Conservation (phyloP, 2,113 vertebrate species). For the Stegostoma tigrinum region DNA sequence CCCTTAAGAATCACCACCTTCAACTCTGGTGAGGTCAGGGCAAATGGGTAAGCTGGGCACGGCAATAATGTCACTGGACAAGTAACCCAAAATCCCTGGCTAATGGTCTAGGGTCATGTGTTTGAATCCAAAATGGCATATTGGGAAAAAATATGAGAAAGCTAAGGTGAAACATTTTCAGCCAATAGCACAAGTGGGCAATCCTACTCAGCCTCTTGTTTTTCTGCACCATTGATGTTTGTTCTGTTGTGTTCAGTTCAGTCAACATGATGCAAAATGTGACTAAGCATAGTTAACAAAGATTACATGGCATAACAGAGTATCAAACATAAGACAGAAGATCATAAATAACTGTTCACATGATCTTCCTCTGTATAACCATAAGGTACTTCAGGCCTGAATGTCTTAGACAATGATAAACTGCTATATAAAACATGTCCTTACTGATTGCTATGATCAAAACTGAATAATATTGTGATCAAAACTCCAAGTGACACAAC, state of each 20-base stretch:
- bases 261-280: background rate
- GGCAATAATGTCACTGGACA: too few species aligned
- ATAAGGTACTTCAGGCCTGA: too few species aligned
- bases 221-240: background rate
- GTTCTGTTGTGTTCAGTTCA: background rate
- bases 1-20: background rate
- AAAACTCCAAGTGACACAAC: background rate
- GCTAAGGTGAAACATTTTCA: background rate
- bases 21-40: background rate
- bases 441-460: background rate
- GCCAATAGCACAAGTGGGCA: background rate
- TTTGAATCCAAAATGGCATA: too few species aligned
- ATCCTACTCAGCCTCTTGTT: background rate
- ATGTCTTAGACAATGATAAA: background rate
- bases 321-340: background rate
- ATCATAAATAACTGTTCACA: background rate
- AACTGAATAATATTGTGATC: too few species aligned
- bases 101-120: too few species aligned
- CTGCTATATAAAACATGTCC: background rate
- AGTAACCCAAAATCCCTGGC: too few species aligned
- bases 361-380: background rate
- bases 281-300: background rate
- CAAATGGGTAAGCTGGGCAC: background rate
- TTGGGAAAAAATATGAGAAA: too few species aligned
- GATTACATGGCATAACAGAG: background rate